A percentile compares a stretch with the other conserved stretches of the same genome.
These are phyloP conservation scores for Drosophila flavopinicola DNA, from an alignment of 2,888 invertebrate genomes.

Conservation along the genomic window DNA sequence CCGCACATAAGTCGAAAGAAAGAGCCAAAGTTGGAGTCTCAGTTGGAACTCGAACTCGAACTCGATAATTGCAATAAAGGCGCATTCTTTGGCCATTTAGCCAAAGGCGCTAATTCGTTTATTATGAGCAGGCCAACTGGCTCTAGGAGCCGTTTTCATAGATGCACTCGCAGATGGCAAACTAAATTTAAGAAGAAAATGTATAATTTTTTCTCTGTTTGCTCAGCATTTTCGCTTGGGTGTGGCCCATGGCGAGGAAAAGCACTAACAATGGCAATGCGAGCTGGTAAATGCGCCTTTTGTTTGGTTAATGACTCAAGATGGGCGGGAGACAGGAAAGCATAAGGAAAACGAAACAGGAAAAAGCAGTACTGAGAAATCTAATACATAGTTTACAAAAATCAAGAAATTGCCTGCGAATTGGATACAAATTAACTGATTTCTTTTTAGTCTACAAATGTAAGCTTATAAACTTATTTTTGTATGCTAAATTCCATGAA, in stretches of 20 bases:
- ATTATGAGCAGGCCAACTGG: constrained; percentile 64
- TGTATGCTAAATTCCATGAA: too few species aligned
- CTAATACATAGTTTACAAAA: too few species aligned
- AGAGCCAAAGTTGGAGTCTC: constrained; percentile 22
- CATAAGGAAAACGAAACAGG: constrained; percentile 2
- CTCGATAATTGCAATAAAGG: constrained; percentile 78
- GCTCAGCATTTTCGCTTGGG: constrained; percentile 48
- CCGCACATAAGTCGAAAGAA: constrained; percentile 8
- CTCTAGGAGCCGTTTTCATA: constrained; percentile 26
- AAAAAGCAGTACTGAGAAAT: not conserved
- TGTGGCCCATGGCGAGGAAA: constrained; percentile 53
- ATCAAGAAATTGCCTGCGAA: too few species aligned
- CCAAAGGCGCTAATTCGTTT: constrained; percentile 77
- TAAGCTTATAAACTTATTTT: too few species aligned
- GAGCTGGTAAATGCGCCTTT: constrained; percentile 48
- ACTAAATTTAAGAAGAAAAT: constrained; percentile 62
- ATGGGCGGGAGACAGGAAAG: constrained; percentile 11
- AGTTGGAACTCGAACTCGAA: constrained; percentile 36
- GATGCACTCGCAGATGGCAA: constrained; percentile 63
- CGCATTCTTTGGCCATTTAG: constrained; percentile 73
- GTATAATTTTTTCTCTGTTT: constrained; percentile 62
- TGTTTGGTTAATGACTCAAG: constrained; percentile 58
- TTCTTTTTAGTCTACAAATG: too few species aligned
- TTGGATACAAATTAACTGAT: not conserved
- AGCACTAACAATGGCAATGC: constrained; percentile 54